phyloP scores from a whole-genome alignment of 1,140 invertebrate species.

The Heliconius hermathena region DNA sequence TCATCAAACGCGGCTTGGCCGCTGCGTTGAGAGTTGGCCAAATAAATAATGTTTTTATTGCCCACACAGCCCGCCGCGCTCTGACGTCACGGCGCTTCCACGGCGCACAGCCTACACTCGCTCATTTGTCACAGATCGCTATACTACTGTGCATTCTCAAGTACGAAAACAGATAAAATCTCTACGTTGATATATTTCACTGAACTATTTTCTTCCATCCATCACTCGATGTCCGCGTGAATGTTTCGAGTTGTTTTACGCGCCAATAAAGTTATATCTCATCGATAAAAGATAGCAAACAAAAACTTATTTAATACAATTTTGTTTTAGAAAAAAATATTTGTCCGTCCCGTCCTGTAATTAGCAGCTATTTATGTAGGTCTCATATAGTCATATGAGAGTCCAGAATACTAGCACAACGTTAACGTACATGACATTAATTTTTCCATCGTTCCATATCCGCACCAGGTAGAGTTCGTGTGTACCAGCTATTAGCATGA shows the following conservation, averaged over 20 bases:
- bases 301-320: no score
- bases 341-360: no score
- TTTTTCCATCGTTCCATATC: no score
- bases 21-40: conserved; percentile 17
- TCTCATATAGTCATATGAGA: no score
- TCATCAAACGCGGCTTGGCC: conserved; percentile 8
- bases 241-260: background rate
- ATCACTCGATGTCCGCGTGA: background rate
- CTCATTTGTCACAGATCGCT: conserved; percentile 22
- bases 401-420: no score
- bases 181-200: conserved; percentile 24
- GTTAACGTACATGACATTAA: no score
- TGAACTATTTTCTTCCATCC: conserved; percentile 9
- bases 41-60: conserved; percentile 29
- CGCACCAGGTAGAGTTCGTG: no score
- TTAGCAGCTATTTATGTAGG: background rate
- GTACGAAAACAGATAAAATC: conserved; percentile 22
- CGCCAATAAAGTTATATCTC: no score
- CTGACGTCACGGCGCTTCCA: conserved; percentile 20
- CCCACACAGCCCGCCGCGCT: conserved; percentile 10
- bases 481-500: no score
- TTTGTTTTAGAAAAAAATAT: no score
- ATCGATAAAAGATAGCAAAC: no score
- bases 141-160: conserved; percentile 18
- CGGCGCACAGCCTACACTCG: conserved; percentile 7